A percentile compares a stretch with the other conserved stretches of the same genome.
Conservation (phyloP, 2,888 invertebrate genomes). For the Xestia xanthographa region DNA sequence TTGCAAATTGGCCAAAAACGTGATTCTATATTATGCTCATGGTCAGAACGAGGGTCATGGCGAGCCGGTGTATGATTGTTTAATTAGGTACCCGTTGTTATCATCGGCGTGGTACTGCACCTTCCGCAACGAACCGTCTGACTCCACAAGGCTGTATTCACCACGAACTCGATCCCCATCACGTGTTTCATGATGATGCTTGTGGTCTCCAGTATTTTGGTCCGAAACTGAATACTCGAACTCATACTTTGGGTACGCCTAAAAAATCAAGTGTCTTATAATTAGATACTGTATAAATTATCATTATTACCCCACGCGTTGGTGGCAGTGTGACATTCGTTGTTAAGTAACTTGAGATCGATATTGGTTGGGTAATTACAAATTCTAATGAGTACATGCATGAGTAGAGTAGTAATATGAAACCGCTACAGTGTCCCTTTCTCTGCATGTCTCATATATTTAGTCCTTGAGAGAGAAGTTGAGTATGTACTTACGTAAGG, state of each 20-base stretch:
- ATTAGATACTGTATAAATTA: conserved; percentile 30
- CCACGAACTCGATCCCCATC: conserved; percentile 91
- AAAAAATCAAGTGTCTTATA: conserved; percentile 26
- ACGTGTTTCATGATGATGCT: conserved; percentile 88
- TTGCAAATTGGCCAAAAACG: conserved; percentile 46
- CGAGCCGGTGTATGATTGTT: conserved; percentile 54
- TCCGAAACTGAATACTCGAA: conserved; percentile 91
- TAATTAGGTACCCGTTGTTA: conserved; percentile 88
- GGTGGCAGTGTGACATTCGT: conserved; percentile 50
- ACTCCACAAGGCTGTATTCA: conserved; percentile 90
- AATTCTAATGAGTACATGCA: conserved; percentile 59
- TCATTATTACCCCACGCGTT: conserved; percentile 44
- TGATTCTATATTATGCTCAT: conserved; percentile 54
- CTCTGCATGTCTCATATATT: conserved; percentile 49
- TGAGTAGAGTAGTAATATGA: conserved; percentile 53
- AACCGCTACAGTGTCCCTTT: conserved; percentile 59
- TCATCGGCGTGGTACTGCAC: conserved; percentile 91
- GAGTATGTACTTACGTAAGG: conserved; percentile 78
- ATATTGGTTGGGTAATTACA: conserved; percentile 59
- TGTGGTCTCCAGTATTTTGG: conserved; percentile 90
- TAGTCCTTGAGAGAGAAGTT: conserved; percentile 57
- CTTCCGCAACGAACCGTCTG: conserved; percentile 90
- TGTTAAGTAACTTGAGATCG: conserved; percentile 47
- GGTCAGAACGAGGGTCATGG: conserved; percentile 51
- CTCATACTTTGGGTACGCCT: conserved; percentile 91